These are phyloP conservation scores for Stigmatopora nigra DNA, from an alignment of 2,113 vertebrate genomes.

Conservation along the genomic window DNA sequence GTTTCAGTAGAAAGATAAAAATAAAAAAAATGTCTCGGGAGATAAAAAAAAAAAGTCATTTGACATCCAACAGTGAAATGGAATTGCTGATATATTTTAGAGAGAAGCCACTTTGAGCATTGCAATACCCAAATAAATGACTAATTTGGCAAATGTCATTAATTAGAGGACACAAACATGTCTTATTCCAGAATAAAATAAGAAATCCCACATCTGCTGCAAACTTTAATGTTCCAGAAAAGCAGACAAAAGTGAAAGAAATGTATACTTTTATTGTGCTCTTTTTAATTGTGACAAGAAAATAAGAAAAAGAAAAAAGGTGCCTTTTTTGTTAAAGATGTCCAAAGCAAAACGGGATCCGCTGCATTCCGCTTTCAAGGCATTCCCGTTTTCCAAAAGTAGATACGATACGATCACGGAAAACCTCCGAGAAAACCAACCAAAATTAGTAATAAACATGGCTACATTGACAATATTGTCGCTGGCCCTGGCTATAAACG, in stretches of 20 bases:
- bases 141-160: too few species aligned
- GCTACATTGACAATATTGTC: not conserved
- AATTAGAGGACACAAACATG: not conserved
- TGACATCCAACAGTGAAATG: too few species aligned
- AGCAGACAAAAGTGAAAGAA: constrained; percentile 50
- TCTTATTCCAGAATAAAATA: too few species aligned
- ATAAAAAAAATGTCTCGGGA: too few species aligned
- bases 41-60: too few species aligned
- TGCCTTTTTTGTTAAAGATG: constrained; percentile 6
- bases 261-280: constrained; percentile 68
- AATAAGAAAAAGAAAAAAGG: constrained; percentile 52
- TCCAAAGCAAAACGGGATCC: constrained; percentile 3
- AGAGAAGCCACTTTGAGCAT: too few species aligned
- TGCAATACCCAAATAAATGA: too few species aligned
- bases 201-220: too few species aligned
- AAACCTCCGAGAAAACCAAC: not conserved
- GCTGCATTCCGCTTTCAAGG: constrained; percentile 29
- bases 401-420: not conserved
- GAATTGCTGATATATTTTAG: too few species aligned
- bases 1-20: too few species aligned
- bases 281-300: constrained; percentile 63
- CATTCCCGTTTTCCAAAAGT: constrained; percentile 31
- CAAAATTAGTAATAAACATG: not conserved
- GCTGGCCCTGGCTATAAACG: not conserved
- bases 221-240: constrained; percentile 34